Base-by-base conservation (phyloP, 2,888 invertebrate species). In the Pyrocoelia pectoralis region DNA sequence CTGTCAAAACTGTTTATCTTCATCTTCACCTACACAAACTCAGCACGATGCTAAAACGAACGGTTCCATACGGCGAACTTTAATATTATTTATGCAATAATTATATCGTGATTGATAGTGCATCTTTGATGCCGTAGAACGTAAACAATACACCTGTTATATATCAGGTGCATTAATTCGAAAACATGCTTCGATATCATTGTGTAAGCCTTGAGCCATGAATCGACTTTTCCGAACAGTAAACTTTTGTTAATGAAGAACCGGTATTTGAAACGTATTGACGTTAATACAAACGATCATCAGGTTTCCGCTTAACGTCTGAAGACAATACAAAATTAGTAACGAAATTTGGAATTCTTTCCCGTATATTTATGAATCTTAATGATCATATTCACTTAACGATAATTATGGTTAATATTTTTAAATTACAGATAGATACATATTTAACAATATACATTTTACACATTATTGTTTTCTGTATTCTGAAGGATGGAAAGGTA, bases 1-100 rank as follows among this genome's bases (percentile, higher is more conserved):
- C 33, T 52, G 52, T 58, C 58, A 58, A 52, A 50, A 49, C 49
- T 33, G 60, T 61, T 60, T 65, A 65, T 61, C 65, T 65, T 61
- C 48, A 65, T 65, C 65, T 50, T 56, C 60, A 43, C 65, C 65
- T 59, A 61, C 65, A 57, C 60, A 55, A 53, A 56, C 65, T 65
- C 65, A 65, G 65, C 65, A 65, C 65, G 65, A 56, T 65, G 65
- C 56, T 52, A 48, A 53, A 59, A 56, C 43, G 28, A 65, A 55
- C 53, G 48, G 59, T 60, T 65, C 51, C 56, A 53, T 53, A 65
- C 65, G n/a, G 56, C 48, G 61, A 61, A 40, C 53, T 56, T 61
- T 65, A 65, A 56, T 65, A 51, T 53, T 61, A 60, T 53, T 56
- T 63, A 61, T 56, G 53, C 61, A 60, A 60, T 50, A 41, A 61